Evolutionary conservation across 1,140 invertebrate species (phyloP), one percentile per base, ranked within the genome.

Genomic region (Hyles euphorbiae): DNA sequence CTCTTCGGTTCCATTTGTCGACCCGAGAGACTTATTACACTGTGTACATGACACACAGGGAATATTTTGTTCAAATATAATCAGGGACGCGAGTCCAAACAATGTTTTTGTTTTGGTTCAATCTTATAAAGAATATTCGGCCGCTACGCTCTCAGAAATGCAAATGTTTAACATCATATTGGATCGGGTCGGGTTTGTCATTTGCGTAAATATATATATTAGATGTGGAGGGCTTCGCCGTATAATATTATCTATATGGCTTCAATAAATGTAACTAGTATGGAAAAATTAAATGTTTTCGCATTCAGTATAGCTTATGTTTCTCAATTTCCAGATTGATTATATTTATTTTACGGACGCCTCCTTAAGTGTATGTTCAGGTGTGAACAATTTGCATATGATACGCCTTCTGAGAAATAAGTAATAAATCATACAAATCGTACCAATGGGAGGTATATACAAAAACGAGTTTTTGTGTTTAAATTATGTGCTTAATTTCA

Each of bases 21-120:
- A 76, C 81, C 80, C 82, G 62, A 75, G 81, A 85, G 85, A 83
- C 85, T 81, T 88, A 83, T 88, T 86, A 88, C 75, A 71, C 70
- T 85, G 82, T 88, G 74, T 82, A 86, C 79, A 83, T 74, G 74
- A 75, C 72, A 78, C 70, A 69, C 74, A 61, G 70, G 70, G 70
- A 82, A 86, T 86, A 85, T 84, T 73, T 81, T 83, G 81, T 81
- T 72, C 85, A 88, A 88, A 88, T 83, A 88, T 88, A 88, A 88
- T 86, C 83, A 85, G 74, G 79, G 76, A 76, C 76, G 68, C 68
- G 76, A 76, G 72, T 73, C 74, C 81, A 83, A 87, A 83, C 78
- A 82, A 78, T 69, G 71, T 74, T 78, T 72, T 79, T 72, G 72
- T 81, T 84, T 80, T 81, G 78, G 74, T 81, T 68, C 72, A 67